Percentiles rank a stretch among this genome's conserved stretches.
Evolutionary conservation across 2,888 invertebrate genomes (phyloP).

Genomic region (Leuctra nigra): DNA sequence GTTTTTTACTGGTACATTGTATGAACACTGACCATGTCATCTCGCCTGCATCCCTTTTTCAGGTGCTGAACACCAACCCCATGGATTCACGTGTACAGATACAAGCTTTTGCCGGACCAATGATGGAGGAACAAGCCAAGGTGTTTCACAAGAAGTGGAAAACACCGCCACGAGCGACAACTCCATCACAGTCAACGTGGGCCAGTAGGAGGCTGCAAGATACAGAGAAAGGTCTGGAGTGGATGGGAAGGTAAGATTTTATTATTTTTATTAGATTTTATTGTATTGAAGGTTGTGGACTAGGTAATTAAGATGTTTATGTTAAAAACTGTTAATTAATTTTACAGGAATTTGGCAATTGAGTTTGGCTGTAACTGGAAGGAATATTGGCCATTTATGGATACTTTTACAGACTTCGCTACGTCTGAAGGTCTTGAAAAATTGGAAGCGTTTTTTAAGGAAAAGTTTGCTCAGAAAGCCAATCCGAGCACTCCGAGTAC

Average conservation of each 20-base stretch:
- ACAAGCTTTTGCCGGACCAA: conserved; percentile 86
- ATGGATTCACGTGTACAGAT: conserved; percentile 66
- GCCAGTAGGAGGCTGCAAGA: conserved; percentile 52
- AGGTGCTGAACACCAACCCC: conserved; percentile 59
- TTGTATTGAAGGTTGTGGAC: neutral
- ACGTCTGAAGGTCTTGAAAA: conserved; percentile 63
- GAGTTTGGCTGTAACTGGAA: conserved; percentile 73
- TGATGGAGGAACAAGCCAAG: conserved; percentile 66
- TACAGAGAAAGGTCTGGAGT: conserved; percentile 81
- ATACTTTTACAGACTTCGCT: conserved; percentile 70
- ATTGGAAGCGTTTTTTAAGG: conserved; percentile 66
- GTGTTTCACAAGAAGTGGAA: conserved; percentile 74
- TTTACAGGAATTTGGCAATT: conserved; percentile 57
- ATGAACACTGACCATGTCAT: no score
- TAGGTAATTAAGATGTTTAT: no score
- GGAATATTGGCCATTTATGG: conserved; percentile 90
- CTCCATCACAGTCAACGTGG: neutral
- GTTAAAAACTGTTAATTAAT: no score
- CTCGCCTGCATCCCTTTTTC: no score
- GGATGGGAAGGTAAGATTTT: conserved; percentile 59
- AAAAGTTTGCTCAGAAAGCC: conserved; percentile 38
- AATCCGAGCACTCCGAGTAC: neutral
- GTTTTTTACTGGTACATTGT: no score
- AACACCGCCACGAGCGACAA: conserved; percentile 59
- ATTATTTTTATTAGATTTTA: neutral